Percentiles rank a stretch among this genome's conserved stretches.
Evolutionary conservation across 92 coral and sea anemone species (phyloP).

Genomic region (Parazoanthus atlanticus): DNA sequence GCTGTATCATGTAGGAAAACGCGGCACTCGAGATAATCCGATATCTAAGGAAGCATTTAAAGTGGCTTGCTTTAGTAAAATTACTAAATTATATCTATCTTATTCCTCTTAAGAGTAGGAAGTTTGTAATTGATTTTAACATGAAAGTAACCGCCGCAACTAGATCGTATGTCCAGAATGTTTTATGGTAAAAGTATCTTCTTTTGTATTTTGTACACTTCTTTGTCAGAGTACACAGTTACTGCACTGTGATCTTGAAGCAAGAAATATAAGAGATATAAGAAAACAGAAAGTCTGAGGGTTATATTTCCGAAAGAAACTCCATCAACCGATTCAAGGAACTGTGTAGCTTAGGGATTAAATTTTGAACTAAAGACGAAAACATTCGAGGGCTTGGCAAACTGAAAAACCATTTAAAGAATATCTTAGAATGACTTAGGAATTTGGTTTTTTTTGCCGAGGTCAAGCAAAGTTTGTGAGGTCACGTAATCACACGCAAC

Average conservation of each 20-base stretch:
- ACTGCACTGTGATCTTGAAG: not conserved
- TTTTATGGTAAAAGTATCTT: not conserved
- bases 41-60: not conserved
- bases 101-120: not conserved
- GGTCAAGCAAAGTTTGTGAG: not conserved
- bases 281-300: not conserved
- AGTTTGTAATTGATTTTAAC: not conserved
- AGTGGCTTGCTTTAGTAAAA: not conserved
- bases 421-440: not conserved
- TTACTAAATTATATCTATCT: not conserved
- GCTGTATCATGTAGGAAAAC: not conserved
- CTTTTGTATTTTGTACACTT: not conserved
- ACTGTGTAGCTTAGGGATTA: not conserved
- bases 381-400: not conserved
- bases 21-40: not conserved
- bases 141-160: not conserved
- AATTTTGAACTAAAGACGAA: not conserved
- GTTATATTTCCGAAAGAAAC: not conserved
- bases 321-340: not conserved
- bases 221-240: not conserved
- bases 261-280: not conserved
- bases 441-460: not conserved
- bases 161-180: not conserved
- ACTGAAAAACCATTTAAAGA: not conserved
- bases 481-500: not conserved